A percentile compares a stretch with the other conserved stretches of the same genome.
Evolutionary conservation across 2,888 invertebrate genomes (phyloP).

Genomic region (Hedya salicella): DNA sequence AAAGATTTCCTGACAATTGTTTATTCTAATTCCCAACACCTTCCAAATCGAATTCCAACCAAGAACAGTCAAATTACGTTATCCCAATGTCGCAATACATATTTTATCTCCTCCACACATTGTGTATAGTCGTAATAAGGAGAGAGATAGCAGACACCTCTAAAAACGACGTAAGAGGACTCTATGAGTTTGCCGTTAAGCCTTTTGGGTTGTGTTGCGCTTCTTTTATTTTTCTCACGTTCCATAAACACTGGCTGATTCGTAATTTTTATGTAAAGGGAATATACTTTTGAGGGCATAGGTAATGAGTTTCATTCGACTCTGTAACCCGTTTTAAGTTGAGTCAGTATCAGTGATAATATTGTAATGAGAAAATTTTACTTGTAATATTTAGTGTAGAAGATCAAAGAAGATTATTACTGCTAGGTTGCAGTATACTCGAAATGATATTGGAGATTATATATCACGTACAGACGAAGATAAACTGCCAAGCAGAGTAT

Average conservation of each 20-base stretch:
- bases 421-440: too few relatives aligned
- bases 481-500: too few relatives aligned
- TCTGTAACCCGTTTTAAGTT: not conserved
- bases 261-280: constrained; percentile 23
- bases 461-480: too few relatives aligned
- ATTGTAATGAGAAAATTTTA: not conserved
- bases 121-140: constrained; percentile 7
- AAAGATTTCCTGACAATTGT: not conserved
- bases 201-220: not conserved
- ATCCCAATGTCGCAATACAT: constrained; percentile 25
- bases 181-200: not conserved
- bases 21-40: not conserved
- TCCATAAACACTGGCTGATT: constrained; percentile 27
- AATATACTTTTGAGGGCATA: not conserved
- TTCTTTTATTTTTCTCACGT: constrained; percentile 15
- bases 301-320: constrained; percentile 10
- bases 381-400: not conserved
- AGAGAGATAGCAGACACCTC: not conserved
- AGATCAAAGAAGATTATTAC: not conserved
- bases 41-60: constrained; percentile 11
- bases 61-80: constrained; percentile 10
- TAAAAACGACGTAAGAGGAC: not conserved
- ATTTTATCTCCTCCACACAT: constrained; percentile 19
- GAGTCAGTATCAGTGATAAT: not conserved
- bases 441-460: too few relatives aligned